A percentile compares a stretch with the other conserved stretches of the same genome.
phyloP scores from a whole-genome alignment of 2,888 invertebrate genomes.

The Eugnorisma glareosa region DNA sequence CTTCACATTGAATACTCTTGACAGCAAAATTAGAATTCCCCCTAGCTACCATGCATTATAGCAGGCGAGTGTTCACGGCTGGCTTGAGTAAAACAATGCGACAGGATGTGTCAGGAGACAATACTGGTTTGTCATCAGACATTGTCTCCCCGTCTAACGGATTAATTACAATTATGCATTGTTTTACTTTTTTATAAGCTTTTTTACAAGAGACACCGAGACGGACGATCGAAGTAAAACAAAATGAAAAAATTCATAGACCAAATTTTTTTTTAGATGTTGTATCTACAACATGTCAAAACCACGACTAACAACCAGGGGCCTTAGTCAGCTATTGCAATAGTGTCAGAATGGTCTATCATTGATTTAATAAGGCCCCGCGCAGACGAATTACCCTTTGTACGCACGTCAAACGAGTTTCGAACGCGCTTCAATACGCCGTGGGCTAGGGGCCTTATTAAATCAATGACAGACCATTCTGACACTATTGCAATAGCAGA shows the following conservation, averaged over 20 bases:
- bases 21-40: slow-evolving; percentile 43
- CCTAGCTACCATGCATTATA: slow-evolving; percentile 26
- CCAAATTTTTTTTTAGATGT: background rate
- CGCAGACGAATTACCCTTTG: too few species aligned
- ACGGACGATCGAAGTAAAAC: background rate
- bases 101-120: slow-evolving; percentile 64
- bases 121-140: slow-evolving; percentile 62
- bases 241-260: background rate
- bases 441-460: too few species aligned
- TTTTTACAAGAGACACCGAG: slow-evolving; percentile 38
- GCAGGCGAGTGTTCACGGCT: slow-evolving; percentile 58
- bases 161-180: slow-evolving; percentile 66
- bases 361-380: too few species aligned
- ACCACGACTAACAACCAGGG: too few species aligned
- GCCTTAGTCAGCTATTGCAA: too few species aligned
- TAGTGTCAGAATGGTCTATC: too few species aligned
- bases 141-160: slow-evolving; percentile 49
- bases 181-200: slow-evolving; percentile 46
- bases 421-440: too few species aligned
- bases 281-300: too few species aligned
- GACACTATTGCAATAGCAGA: too few species aligned
- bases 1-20: slow-evolving; percentile 26
- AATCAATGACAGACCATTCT: too few species aligned
- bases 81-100: slow-evolving; percentile 61
- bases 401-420: too few species aligned